Percentiles rank a stretch among this genome's conserved stretches.
Evolutionary conservation across 2,888 invertebrate species (phyloP).

Genomic region (Nasonovia ribisnigri): DNA sequence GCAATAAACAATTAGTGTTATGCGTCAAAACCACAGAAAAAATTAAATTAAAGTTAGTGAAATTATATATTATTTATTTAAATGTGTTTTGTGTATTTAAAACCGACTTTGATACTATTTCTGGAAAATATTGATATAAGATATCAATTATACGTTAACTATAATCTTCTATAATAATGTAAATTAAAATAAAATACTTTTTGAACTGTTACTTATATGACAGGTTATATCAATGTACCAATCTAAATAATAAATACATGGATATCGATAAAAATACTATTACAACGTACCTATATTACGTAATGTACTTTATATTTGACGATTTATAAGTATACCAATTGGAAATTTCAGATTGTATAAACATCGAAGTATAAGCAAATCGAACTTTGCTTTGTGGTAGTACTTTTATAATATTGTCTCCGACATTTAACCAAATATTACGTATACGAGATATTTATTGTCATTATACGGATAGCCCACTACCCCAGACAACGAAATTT

Average conservation of each 20-base stretch:
- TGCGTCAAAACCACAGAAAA: neutral
- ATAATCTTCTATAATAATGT: slow-evolving; percentile 28
- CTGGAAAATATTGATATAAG: neutral
- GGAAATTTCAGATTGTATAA: neutral
- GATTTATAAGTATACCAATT: neutral
- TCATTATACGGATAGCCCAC: neutral
- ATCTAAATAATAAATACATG: neutral
- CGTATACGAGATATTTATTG: neutral
- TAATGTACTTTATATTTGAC: neutral
- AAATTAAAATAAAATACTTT: neutral
- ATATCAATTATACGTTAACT: neutral
- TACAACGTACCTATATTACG: too few species aligned
- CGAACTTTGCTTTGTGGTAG: neutral
- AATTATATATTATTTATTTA: neutral
- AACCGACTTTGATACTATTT: neutral
- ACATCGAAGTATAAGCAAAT: neutral
- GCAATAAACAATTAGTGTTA: neutral
- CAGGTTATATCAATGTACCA: neutral
- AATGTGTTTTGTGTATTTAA: neutral
- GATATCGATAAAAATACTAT: neutral
- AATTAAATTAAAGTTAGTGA: neutral
- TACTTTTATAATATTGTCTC: neutral
- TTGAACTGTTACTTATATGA: neutral
- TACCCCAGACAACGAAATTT: neutral
- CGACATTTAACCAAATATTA: neutral